Base-by-base conservation (phyloP, 1,140 invertebrate genomes). In the Drosophila gunungcola region DNA sequence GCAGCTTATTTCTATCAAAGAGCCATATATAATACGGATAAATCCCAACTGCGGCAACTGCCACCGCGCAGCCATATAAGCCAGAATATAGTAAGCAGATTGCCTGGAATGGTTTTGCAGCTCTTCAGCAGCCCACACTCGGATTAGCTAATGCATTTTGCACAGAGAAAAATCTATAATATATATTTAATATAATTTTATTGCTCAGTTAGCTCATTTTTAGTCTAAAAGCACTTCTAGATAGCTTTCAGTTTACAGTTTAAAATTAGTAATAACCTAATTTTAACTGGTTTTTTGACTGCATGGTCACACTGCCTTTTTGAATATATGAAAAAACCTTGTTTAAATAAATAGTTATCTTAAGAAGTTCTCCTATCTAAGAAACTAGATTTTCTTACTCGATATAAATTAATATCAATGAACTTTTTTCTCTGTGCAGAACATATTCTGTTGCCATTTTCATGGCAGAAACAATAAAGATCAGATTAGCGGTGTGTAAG, bases 401-500 rank as follows among this genome's bases (percentile, higher is more conserved):
- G 16, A 21, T 21, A 21, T 21, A 1, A 21, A 21, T 21, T 21
- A 21, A 21, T 21, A 21, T 21, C 0, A 21, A 21, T 21, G 1
- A 0, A 9, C 0, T 34, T 61, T 57, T 56, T 25, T 16, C 25
- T 6, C 25, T 27, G 58, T 48, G 13, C 32, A 36, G 29, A 43
- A 64, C 64, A 67, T 64, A 34, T 70, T 52, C 11, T 29, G 27
- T 56, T 32, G 67, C 25, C 67, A 68, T 55, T 70, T 56, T 51
- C 25, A 36, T 52, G 36, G 25, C 45, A 39, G 36, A 10, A 13
- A 36, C 70, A 64, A 74, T 74, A 62, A 74, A 74, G 57, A 55
- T 62, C 58, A 49, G 72, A 74, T 74, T 74, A 74, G 56, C 54
- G 36, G 48, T 43, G 11, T 74, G 46, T 34, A 42, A 57, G 73